A percentile compares a stretch with the other conserved stretches of the same genome.
phyloP scores from a whole-genome alignment of 2,888 invertebrate species.

The Meiosimyza platycephala region DNA sequence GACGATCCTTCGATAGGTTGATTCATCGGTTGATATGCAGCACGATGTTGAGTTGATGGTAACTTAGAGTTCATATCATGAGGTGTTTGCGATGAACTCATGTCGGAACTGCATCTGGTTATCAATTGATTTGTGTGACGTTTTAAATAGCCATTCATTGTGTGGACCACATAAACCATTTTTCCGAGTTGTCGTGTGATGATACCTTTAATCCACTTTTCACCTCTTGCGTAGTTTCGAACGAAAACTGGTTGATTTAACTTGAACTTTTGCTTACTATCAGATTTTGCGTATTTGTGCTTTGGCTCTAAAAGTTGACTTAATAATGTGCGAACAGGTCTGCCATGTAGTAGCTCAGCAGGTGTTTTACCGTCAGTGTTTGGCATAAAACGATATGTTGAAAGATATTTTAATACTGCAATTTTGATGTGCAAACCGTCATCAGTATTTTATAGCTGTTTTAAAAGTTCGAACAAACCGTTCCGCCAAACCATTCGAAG shows the following conservation, averaged over 20 bases:
- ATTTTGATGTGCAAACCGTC: conserved; percentile 23
- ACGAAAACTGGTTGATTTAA: conserved; percentile 18
- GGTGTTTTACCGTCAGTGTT: conserved; percentile 37
- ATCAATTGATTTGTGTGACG: not conserved
- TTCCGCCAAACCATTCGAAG: conserved; percentile 34
- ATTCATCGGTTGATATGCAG: not conserved
- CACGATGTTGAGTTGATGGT: not conserved
- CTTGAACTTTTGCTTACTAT: conserved; percentile 10
- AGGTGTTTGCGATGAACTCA: not conserved
- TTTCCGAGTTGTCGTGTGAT: conserved; percentile 8
- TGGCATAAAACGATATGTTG: conserved; percentile 40
- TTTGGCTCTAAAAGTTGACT: conserved; percentile 21
- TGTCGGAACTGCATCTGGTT: not conserved
- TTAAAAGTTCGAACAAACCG: conserved; percentile 4
- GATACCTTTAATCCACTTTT: conserved; percentile 3
- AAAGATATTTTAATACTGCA: conserved; percentile 24
- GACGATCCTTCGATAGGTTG: not conserved
- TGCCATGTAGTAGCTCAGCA: conserved; percentile 37
- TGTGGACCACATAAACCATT: conserved; percentile 3
- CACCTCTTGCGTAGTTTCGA: conserved; percentile 28
- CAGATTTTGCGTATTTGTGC: not conserved
- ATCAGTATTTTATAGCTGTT: conserved; percentile 5
- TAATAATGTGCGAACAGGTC: conserved; percentile 37
- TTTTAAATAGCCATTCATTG: not conserved
- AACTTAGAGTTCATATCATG: not conserved